Conservation (phyloP, 2,888 invertebrate species). For the Acronicta aceris region DNA sequence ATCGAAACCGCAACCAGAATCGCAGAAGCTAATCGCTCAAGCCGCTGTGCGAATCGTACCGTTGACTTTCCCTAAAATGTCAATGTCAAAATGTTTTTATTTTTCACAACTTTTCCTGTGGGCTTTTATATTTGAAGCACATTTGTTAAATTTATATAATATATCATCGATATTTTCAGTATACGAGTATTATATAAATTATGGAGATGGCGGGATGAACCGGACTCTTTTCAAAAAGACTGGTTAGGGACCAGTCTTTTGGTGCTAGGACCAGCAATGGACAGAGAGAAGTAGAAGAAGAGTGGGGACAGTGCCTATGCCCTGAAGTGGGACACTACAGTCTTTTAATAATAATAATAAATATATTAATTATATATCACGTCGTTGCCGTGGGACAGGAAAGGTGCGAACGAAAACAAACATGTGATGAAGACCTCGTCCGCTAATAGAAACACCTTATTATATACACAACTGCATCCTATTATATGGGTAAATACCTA, state of each 20-base stretch:
- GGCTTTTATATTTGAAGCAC: not conserved
- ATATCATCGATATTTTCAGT: no score
- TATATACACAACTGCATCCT: constrained; percentile 58
- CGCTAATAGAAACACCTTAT: constrained; percentile 66
- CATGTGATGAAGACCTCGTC: constrained; percentile 64
- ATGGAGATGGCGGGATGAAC: no score
- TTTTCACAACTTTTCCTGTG: constrained; percentile 9
- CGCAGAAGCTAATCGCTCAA: no score
- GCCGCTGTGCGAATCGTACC: no score
- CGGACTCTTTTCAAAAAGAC: no score
- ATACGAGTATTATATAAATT: no score
- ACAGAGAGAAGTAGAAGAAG: no score
- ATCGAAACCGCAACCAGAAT: no score
- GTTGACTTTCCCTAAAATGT: constrained; percentile 4
- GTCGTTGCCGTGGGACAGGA: constrained; percentile 78
- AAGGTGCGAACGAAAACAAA: constrained; percentile 79
- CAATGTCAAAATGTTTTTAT: constrained; percentile 8
- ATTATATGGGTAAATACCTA: constrained; percentile 51
- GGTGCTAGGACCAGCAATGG: no score
- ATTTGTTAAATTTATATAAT: not conserved
- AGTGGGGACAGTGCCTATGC: no score
- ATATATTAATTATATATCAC: constrained; percentile 44
- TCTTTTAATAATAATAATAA: constrained; percentile 28
- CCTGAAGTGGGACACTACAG: no score
- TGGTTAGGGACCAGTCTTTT: no score